Evolutionary conservation across 2,797 vertebrate genomes (phyloP).

Genomic region (Melanotaenia boesemani): DNA sequence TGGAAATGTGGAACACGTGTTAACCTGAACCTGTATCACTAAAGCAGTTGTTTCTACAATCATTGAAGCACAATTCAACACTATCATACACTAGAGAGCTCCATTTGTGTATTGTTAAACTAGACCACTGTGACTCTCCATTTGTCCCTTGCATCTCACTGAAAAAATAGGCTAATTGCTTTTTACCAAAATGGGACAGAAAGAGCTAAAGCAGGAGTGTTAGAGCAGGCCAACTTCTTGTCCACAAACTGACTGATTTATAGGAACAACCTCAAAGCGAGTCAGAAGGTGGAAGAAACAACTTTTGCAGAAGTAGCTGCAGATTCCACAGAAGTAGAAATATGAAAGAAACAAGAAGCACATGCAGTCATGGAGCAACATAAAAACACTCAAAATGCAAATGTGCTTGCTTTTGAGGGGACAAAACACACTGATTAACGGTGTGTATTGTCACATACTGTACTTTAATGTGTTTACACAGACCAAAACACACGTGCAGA

Average conservation of each 20-base stretch:
- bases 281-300: neutral
- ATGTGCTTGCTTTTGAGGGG: no score
- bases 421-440: no score
- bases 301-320: no score
- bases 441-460: no score
- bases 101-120: constrained; percentile 39
- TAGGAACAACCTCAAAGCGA: constrained; percentile 6
- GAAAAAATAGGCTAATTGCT: constrained; percentile 78
- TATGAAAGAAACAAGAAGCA: no score
- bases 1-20: neutral
- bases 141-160: constrained; percentile 41
- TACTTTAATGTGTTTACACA: no score
- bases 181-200: constrained; percentile 62
- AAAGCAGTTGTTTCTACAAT: neutral
- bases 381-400: no score
- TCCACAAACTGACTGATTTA: constrained; percentile 2
- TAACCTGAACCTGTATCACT: constrained; percentile 8
- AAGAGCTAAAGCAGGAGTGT: constrained; percentile 7
- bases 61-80: constrained; percentile 12
- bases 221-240: constrained; percentile 8
- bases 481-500: no score
- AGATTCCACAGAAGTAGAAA: no score
- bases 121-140: constrained; percentile 42
- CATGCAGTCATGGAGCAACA: no score
- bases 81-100: constrained; percentile 8